Base-by-base conservation (phyloP, 2,797 vertebrate genomes). In the Phylloscopus collybita region DNA sequence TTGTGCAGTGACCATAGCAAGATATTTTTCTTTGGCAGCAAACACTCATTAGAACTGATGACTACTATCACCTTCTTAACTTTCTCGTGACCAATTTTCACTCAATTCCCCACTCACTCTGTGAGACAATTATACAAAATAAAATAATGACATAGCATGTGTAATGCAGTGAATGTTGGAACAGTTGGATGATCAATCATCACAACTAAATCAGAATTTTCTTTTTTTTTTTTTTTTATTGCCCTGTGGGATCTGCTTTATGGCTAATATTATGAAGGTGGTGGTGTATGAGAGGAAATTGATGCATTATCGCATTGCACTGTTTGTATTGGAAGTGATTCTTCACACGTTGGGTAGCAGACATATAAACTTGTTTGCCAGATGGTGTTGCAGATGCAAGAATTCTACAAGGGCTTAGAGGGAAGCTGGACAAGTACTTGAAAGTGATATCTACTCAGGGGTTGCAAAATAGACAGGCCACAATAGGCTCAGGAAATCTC, bases 311-410 rank as follows among this genome's bases (percentile, higher is more conserved):
- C 73, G 66, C 17, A 3, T 62, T 44, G 15, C 64, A 36, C 29
- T 86, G 30, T 40, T 82, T 56, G 45, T 73, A 44, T 81, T 92
- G 56, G n/a, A 94, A 80, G 21, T 90, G 59, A 51, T 80, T 93
- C 60, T 81, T 94, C 86, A 88, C 86, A 67, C 62, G 1, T 26
- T 56, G 47, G 22, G 64, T 80, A 78, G 67, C 16, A 95, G 89
- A 87, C 60, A 38, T 70, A 82, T 22, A 85, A 78, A 85, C 51
- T 78, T 64, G 36, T 71, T 91, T 78, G 81, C 40, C 75, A 88
- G 87, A 82, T 92, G 85, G 87, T 93, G 87, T 93, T 88, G 80
- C 40, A 94, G 92, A 93, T 84, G 59, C n/a, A 88, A 70, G 36
- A 92, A 81, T 88, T 93, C 83, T 72, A 72, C 65, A 83, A 79